Base-by-base conservation (phyloP, 1,140 invertebrate genomes). In the Apis florea region DNA sequence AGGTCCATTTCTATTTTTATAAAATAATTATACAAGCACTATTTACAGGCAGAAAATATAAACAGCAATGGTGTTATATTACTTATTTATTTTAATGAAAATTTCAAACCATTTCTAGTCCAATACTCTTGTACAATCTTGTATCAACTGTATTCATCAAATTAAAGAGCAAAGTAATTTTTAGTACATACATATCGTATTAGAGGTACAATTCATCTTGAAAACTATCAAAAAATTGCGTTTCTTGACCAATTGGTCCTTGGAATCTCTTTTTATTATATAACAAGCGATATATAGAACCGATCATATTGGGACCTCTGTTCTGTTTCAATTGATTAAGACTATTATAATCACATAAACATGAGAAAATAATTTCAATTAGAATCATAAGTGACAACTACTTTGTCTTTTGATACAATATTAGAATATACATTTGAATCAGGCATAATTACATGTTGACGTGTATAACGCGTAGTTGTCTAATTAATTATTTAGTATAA, bases 101-200 rank as follows among this genome's bases (percentile, higher is more conserved):
- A 40, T 85, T 13, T 83, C 64, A 72, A 83, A 72, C 74, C 68
- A 54, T 64, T 61, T 84, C 77, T 88, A 82, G 80, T 88, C 80
- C 80, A 78, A 53, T 74, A 71, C 70, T 83, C 81, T 85, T 86
- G 68, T 73, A 84, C 66, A 80, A 82, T 24, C 67, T 68, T 81
- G 64, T 85, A 81, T 82, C 75, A 64, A 79, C 71, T 67, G 49
- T 40, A 86, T 75, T 69, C 70, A 72, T 78, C 67, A 75, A 71
- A 73, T 82, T 85, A 68, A 90, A 85, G 66, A 89, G 82, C 83
- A 88, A 90, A 86, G 78, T 91, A 91, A 91, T 89, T 91, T 91
- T 91, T 91, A 91, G 89, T 91, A 89, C 80, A 91, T 91, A 91
- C 90, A 91, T 91, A 91, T 91, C 90, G 89, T 89, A 64, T 87